Evolutionary conservation across 2,113 vertebrate genomes (phyloP), one percentile per base, ranked within the genome.

Genomic region (Ursus arctos): DNA sequence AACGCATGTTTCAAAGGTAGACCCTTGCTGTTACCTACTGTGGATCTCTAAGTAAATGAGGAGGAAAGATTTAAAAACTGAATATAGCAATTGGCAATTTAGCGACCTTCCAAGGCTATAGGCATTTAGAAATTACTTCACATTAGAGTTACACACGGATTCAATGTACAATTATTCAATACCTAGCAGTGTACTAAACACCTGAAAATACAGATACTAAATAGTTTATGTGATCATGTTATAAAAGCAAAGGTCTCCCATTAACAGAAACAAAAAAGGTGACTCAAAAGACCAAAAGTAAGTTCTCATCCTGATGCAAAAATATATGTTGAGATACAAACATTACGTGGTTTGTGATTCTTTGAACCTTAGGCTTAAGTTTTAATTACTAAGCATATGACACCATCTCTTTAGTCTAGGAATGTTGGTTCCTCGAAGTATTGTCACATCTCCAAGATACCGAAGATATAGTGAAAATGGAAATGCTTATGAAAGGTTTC

Each of bases 391-490:
- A 74, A 86, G 86, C 81, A 76, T 81, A 71, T 86, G 83, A 96
- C 65, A 96, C 26, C 81, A 89, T 92, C 67, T 85, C 92, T 94
- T 90, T 51, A 89, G 92, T 97, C 81, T 91, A 92, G 93, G 74
- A 97, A 95, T 67, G 88, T 59, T 83, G n/a, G 69, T 26, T 96
- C 79, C 91, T 96, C 84, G 81, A 95, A 91, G 28, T 51, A 57
- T 33, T 84, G 21, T 26, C 71, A 83, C 53, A 67, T 82, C 47
- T 91, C 72, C 84, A 77, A 16, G 36, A 88, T 7, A 76, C 55
- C 28, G 55, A 86, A 87, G 72, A 86, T 21, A 63, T 2, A 51
- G 53, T 36, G 47, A 69, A 69, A 94, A 84, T 57, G 18, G 26
- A 92, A 94, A 94, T n/a, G 9, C 11, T 55, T 72, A 57, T 10